Evolutionary conservation across 2,797 vertebrate species (phyloP).

Genomic region (Mallotus villosus): DNA sequence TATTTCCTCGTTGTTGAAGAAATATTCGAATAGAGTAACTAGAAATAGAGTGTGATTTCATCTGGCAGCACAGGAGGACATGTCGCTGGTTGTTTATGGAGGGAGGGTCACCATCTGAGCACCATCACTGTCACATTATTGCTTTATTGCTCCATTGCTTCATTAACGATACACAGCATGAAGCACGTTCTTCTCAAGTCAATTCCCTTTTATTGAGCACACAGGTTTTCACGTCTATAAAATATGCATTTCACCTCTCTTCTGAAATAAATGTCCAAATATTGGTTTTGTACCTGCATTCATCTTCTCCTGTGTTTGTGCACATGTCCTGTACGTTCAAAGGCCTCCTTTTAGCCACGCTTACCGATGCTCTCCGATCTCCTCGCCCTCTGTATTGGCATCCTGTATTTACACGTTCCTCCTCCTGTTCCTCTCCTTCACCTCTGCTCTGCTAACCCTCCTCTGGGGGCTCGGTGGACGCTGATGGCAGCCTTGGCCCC

Average conservation of each 20-base stretch:
- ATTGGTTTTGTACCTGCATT: background rate
- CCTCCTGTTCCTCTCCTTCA: constrained; percentile 51
- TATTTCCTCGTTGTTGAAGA: no score
- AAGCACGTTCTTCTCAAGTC: background rate
- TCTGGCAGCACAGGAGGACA: no score
- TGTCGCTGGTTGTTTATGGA: no score
- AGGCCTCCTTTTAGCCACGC: background rate
- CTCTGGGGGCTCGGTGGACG: constrained; percentile 28
- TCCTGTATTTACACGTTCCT: constrained; percentile 28
- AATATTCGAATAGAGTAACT: no score
- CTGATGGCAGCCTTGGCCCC: constrained; percentile 50
- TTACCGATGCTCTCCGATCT: background rate
- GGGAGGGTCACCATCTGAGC: no score
- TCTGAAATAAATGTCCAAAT: background rate
- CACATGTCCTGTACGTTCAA: background rate
- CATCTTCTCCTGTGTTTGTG: background rate
- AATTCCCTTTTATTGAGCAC: background rate
- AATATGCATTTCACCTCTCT: background rate
- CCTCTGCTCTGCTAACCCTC: constrained; percentile 44
- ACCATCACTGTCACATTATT: no score
- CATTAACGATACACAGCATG: background rate
- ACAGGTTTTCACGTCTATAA: background rate
- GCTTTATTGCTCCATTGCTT: no score
- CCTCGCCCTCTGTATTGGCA: background rate
- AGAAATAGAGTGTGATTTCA: no score